Conservation (phyloP, 2,888 invertebrate genomes). For the Saturnia pavonia region DNA sequence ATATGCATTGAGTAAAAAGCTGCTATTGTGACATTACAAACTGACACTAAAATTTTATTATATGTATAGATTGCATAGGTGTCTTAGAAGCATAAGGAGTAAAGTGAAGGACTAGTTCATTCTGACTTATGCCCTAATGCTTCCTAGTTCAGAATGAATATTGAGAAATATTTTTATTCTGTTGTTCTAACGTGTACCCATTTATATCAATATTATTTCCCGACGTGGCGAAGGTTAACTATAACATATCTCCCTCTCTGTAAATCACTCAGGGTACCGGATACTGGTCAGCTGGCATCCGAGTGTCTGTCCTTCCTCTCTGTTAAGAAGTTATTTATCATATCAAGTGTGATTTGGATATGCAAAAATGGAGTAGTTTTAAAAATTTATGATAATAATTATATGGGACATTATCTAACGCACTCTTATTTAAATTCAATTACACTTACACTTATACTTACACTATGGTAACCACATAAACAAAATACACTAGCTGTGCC, state of each 20-base stretch:
- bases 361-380: not conserved
- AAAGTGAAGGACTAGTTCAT: not conserved
- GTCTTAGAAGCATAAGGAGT: not conserved
- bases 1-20: too few species aligned
- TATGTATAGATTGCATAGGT: too few species aligned
- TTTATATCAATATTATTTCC: constrained; percentile 14
- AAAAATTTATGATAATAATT: not conserved
- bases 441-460: not conserved
- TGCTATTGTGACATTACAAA: too few species aligned
- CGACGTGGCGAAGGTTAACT: constrained; percentile 13
- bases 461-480: not conserved
- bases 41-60: too few species aligned
- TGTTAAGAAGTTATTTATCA: constrained; percentile 15
- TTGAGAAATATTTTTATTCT: not conserved
- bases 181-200: not conserved
- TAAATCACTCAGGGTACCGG: constrained; percentile 42
- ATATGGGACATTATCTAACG: not conserved
- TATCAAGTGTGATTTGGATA: not conserved
- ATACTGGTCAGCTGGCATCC: constrained; percentile 32
- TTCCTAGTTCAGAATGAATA: not conserved
- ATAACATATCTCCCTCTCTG: constrained; percentile 31
- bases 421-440: not conserved
- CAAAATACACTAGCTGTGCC: too few species aligned
- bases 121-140: not conserved
- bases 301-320: constrained; percentile 29